Conservation (phyloP, 2,797 vertebrate genomes). For the Hephaestus fuliginosus region DNA sequence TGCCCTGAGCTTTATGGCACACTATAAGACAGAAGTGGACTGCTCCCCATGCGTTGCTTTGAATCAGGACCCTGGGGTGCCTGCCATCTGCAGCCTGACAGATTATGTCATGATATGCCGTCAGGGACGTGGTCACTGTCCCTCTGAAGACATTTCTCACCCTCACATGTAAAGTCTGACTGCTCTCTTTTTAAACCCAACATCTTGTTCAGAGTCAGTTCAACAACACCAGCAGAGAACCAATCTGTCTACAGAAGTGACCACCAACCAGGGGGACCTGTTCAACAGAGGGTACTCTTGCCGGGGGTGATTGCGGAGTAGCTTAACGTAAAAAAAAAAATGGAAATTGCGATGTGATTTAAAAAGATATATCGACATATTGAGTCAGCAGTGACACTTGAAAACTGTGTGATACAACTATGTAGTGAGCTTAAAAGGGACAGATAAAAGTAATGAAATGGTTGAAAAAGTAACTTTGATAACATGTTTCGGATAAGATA, state of each 20-base stretch:
- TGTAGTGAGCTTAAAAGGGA: no score
- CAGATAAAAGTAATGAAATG: no score
- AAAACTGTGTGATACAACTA: no score
- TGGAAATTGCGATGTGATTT: background rate
- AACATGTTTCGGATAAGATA: background rate
- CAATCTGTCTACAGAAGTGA: background rate
- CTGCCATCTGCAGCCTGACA: conserved; percentile 76
- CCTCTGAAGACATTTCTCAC: conserved; percentile 11
- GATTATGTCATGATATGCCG: conserved; percentile 46
- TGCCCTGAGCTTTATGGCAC: conserved; percentile 59
- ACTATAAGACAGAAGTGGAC: conserved; percentile 48
- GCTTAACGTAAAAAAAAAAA: background rate
- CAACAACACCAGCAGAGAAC: conserved; percentile 6
- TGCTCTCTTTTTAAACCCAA: background rate
- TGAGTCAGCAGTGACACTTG: background rate
- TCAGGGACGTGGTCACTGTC: conserved; percentile 23
- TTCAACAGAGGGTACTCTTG: background rate
- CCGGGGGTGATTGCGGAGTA: background rate
- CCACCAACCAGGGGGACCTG: background rate
- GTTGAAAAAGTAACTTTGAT: background rate
- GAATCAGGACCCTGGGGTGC: conserved; percentile 58
- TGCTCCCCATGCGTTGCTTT: conserved; percentile 41
- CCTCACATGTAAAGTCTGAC: conserved; percentile 10
- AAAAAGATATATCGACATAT: background rate
- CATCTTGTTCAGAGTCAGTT: background rate